Evolutionary conservation across 2,888 invertebrate genomes (phyloP), one percentile per base, ranked within the genome.

Genomic region (Sarcophaga carnaria): DNA sequence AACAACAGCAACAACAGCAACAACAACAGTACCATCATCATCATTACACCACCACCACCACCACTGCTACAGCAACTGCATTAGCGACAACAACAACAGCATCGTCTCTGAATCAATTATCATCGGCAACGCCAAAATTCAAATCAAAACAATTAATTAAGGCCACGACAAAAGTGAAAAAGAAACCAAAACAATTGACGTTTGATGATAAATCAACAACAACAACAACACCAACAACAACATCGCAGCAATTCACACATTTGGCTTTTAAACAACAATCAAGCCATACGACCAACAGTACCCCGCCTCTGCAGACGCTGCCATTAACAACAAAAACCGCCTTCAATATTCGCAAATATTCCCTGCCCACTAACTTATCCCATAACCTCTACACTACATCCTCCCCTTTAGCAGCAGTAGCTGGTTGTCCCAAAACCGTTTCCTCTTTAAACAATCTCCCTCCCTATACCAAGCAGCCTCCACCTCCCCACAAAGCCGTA

Each of bases 161-260:
- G 87, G 90, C 92, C 64, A 92, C 92, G 45, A 90, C 89, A 64
- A 91, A 91, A 87, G 92, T 92, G 62, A 92, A 92, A 71, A 88
- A 88, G 83, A 88, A 88, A 88, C 54, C 86, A 3, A 91, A 90
- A 87, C 92, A 92, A 88, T 91, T 91, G 78, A 90, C 90, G 62
- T 92, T 92, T 25, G 86, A 87, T 80, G 62, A 76, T 59, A 12
- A 20, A 74, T 20, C 67, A 77, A 75, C 76, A 69, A 62, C 83
- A 62, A 14, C 77, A 67, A 66, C 47, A 67, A 66, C 47, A 72
- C 22, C 71, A 76, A 60, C 66, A 69, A 62, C 20, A 67, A 22
- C n/a, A 76, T 69, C 59, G 27, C 70, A 67, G 62, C 75, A 76
- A 49, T 37, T 62, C 37, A 14, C 83, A 70, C n/a, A 79, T 66